phyloP scores from a whole-genome alignment of 2,888 invertebrate genomes.

The Psococerastis gibbosa region DNA sequence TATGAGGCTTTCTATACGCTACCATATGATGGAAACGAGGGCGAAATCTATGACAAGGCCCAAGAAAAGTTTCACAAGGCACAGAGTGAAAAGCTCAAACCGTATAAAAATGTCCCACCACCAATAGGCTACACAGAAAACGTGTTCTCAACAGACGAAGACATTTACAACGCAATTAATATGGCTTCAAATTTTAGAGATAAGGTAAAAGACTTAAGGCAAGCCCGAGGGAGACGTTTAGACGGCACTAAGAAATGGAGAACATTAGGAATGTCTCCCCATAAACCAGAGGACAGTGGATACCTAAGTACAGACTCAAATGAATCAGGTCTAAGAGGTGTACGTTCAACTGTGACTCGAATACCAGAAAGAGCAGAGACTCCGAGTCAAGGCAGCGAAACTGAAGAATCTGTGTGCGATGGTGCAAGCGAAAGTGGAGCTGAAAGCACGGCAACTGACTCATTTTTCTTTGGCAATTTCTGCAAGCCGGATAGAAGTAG shows the following conservation, averaged over 20 bases:
- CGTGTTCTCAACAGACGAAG: slow-evolving; percentile 14
- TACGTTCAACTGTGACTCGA: neutral
- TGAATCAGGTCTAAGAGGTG: slow-evolving; percentile 22
- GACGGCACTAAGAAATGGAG: slow-evolving; percentile 22
- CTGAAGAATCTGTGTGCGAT: slow-evolving; percentile 61
- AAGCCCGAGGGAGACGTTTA: slow-evolving; percentile 12
- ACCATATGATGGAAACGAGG: slow-evolving; percentile 14
- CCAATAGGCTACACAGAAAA: slow-evolving; percentile 13
- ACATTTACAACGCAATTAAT: slow-evolving; percentile 9
- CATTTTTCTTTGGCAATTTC: slow-evolving; percentile 63
- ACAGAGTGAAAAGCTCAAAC: slow-evolving; percentile 16
- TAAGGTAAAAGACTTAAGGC: slow-evolving; percentile 7
- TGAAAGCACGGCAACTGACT: slow-evolving; percentile 72
- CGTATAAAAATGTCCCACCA: slow-evolving; percentile 15
- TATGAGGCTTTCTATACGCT: slow-evolving; percentile 25
- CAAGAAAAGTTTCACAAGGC: slow-evolving; percentile 15
- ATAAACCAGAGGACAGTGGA: slow-evolving; percentile 53
- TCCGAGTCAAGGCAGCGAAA: slow-evolving; percentile 33
- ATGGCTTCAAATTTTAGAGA: slow-evolving; percentile 5
- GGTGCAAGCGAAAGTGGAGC: slow-evolving; percentile 74
- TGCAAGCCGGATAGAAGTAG: slow-evolving; percentile 31
- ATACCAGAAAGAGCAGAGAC: slow-evolving; percentile 16
- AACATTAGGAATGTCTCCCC: slow-evolving; percentile 25
- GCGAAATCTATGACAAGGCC: slow-evolving; percentile 12
- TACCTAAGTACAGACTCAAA: slow-evolving; percentile 67